Percentiles rank a stretch among this genome's conserved stretches.
These are phyloP conservation scores for Microdon myrmicae DNA, from an alignment of 2,888 invertebrate species.

Conservation along the genomic window DNA sequence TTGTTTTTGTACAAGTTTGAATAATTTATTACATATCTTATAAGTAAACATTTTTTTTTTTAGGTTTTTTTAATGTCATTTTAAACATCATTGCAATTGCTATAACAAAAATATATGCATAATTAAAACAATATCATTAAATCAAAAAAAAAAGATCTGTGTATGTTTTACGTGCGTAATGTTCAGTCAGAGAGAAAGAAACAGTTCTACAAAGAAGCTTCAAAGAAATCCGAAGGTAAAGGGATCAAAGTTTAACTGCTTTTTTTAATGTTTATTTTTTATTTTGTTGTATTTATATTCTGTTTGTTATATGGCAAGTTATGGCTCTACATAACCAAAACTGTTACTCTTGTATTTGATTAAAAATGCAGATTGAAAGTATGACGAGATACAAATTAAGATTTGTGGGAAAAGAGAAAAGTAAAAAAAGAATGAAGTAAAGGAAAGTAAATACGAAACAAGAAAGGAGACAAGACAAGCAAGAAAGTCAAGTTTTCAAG, in stretches of 20 bases:
- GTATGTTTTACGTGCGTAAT: too few species aligned
- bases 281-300: too few species aligned
- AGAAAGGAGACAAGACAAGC: not conserved
- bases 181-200: conserved; percentile 32
- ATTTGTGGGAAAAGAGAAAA: not conserved
- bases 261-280: too few species aligned
- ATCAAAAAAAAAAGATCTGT: conserved; percentile 19
- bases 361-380: too few species aligned
- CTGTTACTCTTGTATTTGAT: conserved; percentile 55
- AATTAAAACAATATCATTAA: conserved; percentile 16
- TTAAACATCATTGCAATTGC: conserved; percentile 42
- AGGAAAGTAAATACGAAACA: conserved; percentile 1
- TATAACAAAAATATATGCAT: conserved; percentile 32
- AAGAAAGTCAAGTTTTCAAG: not conserved
- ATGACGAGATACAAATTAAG: too few species aligned
- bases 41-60: conserved; percentile 34
- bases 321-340: conserved; percentile 64
- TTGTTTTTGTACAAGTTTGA: conserved; percentile 41
- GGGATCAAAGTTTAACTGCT: conserved; percentile 6
- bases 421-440: conserved; percentile 4
- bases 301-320: conserved; percentile 66
- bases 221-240: not conserved
- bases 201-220: conserved; percentile 4
- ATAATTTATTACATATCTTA: conserved; percentile 34
- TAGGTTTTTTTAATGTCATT: conserved; percentile 24